phyloP scores from a whole-genome alignment of 2,113 vertebrate species.

The Ophthalmotilapia sp. region DNA sequence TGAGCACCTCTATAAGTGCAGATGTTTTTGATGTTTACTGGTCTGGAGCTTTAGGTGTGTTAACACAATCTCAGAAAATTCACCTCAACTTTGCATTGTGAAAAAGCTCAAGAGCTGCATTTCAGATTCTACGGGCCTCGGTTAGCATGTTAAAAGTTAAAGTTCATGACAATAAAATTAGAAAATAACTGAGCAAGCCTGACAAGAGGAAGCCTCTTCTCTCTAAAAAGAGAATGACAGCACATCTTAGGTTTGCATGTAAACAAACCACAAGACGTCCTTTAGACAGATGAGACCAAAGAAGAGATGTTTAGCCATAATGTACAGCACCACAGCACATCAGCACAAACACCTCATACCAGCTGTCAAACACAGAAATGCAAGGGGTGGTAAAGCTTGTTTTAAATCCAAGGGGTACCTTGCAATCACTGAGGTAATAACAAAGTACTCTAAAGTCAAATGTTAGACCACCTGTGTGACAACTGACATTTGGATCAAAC shows the following conservation, averaged over 20 bases:
- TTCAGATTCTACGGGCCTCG: neutral
- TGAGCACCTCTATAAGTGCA: neutral
- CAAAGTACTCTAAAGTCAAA: neutral
- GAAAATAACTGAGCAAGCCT: neutral
- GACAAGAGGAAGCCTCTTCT: neutral
- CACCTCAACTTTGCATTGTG: neutral
- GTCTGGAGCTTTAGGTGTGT: neutral
- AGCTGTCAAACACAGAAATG: neutral
- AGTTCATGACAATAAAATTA: neutral
- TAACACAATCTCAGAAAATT: neutral
- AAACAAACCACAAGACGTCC: neutral
- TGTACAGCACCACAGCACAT: neutral
- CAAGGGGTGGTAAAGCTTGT: neutral
- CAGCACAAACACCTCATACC: neutral
- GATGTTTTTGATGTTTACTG: neutral
- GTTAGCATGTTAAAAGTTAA: neutral
- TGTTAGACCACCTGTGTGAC: neutral
- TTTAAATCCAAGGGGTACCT: neutral
- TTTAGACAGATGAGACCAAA: neutral
- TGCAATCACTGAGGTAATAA: neutral
- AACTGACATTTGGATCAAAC: neutral
- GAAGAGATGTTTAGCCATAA: neutral
- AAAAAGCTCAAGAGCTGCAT: neutral
- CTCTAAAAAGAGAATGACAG: neutral
- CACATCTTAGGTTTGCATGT: neutral